Percentiles rank a stretch among this genome's conserved stretches.
Evolutionary conservation across 30 jellyfish, hydroid and myxozoan genomes (phyloP).

Genomic region (Chrysaora quinquecirrha): DNA sequence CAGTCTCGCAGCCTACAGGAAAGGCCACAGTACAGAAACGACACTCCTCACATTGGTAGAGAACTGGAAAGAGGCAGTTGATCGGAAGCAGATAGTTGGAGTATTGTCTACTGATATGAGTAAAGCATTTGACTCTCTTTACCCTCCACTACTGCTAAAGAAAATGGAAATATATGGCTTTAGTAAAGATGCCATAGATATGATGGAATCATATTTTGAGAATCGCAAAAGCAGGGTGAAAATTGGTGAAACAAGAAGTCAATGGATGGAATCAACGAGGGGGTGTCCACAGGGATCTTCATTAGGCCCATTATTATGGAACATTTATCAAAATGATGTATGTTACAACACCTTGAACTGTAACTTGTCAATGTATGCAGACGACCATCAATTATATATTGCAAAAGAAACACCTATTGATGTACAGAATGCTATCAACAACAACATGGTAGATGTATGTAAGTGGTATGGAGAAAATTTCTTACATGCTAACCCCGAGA

Average conservation of each 20-base stretch:
- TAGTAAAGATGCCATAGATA: conserved; percentile 14
- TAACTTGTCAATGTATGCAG: conserved; percentile 50
- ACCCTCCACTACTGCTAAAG: conserved; percentile 30
- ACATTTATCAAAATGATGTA: conserved; percentile 56
- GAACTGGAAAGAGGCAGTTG: conserved; percentile 44
- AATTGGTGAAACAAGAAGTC: conserved; percentile 38
- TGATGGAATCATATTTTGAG: conserved; percentile 47
- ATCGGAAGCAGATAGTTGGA: conserved; percentile 24
- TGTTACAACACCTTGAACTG: conserved; percentile 25
- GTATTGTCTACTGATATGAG: conserved; percentile 55
- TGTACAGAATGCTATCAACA: no score
- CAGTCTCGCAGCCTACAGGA: conserved; percentile 34
- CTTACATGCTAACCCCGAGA: no score
- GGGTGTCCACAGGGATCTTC: conserved; percentile 65
- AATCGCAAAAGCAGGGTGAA: conserved; percentile 35
- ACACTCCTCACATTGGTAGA: conserved; percentile 10
- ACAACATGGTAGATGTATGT: no score
- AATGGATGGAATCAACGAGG: conserved; percentile 39
- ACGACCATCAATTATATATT: conserved; percentile 52
- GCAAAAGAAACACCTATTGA: conserved; percentile 63
- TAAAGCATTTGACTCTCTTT: conserved; percentile 42
- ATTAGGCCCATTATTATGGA: conserved; percentile 53
- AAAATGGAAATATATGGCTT: conserved; percentile 29
- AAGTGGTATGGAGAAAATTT: no score
- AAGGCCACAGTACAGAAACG: conserved; percentile 41